Base-by-base conservation (phyloP, 2,888 invertebrate genomes). In the Lamellibrachia columna region DNA sequence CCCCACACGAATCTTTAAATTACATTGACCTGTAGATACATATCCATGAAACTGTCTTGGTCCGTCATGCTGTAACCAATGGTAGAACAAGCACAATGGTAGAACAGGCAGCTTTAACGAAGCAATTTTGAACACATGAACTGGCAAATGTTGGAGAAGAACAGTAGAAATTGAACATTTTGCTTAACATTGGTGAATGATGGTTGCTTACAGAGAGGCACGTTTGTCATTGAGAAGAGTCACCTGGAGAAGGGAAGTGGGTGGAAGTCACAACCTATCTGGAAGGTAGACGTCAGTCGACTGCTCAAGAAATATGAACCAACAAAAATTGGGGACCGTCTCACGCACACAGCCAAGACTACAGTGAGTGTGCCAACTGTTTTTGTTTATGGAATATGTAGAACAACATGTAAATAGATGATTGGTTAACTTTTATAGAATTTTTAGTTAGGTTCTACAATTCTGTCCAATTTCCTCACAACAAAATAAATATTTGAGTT, bases 271-370 rank as follows among this genome's bases (percentile, higher is more conserved):
- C 98, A 98, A 8, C 97, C 98, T 7, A 98, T 99, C 95, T 99
- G 99, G 99, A 98, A 98, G 96, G 98, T 99, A 90, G 98, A 99
- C 96, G 98, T 98, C 91, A 97, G 97, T 95, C 97, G 97, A 93
- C 97, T 98, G 95, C 96, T 98, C 94, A 98, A 98, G 95, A 98
- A 98, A 95, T 98, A 97, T 96, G 97, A 98, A 95, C 97, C 97
- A 75, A 97, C 97, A 97, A 97, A 91, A 3, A 28, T 91, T 22
- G 90, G 28, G 22, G 93, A 93, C 90, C 93, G 93, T 75, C 75
- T 75, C 4, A n/a, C n/a, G 22, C 75, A 75, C 6, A 22, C 22
- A 11, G 75, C 75, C 11, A 11, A 75, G 75, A 75, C 75, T 6
- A 75, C n/a, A n/a, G 75, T 75, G 15, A 4, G 75, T 22, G 6